Conservation (phyloP, 2,888 invertebrate genomes). For the Nephrocerus scutellatus region DNA sequence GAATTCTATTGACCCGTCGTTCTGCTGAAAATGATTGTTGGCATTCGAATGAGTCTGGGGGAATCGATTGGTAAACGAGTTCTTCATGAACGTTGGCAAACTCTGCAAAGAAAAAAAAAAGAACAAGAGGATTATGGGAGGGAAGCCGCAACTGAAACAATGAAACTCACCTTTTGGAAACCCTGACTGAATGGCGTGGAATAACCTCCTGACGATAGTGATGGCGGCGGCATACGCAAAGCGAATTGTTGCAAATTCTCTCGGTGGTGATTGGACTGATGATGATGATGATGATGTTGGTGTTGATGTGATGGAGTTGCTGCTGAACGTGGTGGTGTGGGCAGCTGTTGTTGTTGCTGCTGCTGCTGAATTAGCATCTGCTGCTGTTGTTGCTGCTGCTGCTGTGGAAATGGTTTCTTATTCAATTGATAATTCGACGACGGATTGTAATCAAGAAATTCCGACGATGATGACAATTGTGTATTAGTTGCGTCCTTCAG, state of each 20-base stretch:
- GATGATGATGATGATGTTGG: slow-evolving; percentile 14
- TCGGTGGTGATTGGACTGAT: slow-evolving; percentile 10
- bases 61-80: slow-evolving; percentile 36
- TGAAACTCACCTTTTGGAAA: slow-evolving; percentile 40
- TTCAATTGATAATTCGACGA: slow-evolving; percentile 25
- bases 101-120: slow-evolving; percentile 19
- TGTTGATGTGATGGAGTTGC: slow-evolving; percentile 14
- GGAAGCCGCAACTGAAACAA: not conserved
- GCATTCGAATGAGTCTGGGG: slow-evolving; percentile 31
- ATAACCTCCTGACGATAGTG: too few relatives aligned
- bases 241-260: slow-evolving; percentile 32
- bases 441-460: slow-evolving; percentile 45
- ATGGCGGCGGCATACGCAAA: too few relatives aligned
- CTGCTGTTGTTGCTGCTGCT: slow-evolving; percentile 21
- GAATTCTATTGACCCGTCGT: slow-evolving; percentile 49
- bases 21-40: slow-evolving; percentile 28
- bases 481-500: slow-evolving; percentile 43
- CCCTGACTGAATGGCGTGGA: slow-evolving; percentile 39
- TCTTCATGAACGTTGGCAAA: slow-evolving; percentile 33
- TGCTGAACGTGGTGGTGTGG: slow-evolving; percentile 8
- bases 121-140: slow-evolving; percentile 1
- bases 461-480: slow-evolving; percentile 45
- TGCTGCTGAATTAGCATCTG: slow-evolving; percentile 17
- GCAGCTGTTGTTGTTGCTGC: slow-evolving; percentile 22
- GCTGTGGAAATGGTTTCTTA: slow-evolving; percentile 22